Conservation (phyloP, 2,113 vertebrate species). For the Gallinago undulata region DNA sequence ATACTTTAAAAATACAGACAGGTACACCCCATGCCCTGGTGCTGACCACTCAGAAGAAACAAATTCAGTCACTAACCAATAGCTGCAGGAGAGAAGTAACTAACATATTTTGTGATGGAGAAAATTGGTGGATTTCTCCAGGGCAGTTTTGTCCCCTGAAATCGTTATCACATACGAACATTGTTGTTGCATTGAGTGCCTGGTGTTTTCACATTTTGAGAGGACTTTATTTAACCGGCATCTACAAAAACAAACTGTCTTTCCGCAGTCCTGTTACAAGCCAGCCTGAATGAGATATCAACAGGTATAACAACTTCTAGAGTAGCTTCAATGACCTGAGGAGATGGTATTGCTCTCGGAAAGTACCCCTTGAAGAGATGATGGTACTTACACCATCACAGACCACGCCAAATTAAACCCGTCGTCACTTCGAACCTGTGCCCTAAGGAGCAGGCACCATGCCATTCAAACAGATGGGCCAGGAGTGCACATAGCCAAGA, state of each 20-base stretch:
- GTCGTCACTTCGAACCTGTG: background rate
- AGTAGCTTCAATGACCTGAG: conserved; percentile 17
- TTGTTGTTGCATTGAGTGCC: background rate
- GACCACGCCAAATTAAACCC: conserved; percentile 38
- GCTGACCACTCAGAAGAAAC: background rate
- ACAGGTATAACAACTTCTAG: conserved; percentile 9
- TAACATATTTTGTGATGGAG: background rate
- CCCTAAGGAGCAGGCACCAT: background rate
- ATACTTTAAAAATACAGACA: background rate
- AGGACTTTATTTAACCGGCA: background rate
- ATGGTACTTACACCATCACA: background rate
- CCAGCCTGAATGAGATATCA: background rate
- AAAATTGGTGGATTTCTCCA: background rate
- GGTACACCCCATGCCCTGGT: background rate
- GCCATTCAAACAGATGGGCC: conserved; percentile 48
- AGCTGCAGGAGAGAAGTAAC: background rate
- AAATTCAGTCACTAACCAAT: background rate
- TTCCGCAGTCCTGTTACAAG: background rate
- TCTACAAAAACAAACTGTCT: background rate
- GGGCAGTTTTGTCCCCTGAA: background rate
- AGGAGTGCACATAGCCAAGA: background rate
- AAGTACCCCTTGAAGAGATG: background rate
- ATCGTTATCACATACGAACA: background rate
- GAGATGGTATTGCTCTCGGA: background rate
- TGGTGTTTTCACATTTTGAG: background rate